A percentile compares a stretch with the other conserved stretches of the same genome.
These are phyloP conservation scores for Tuberolachnus salignus DNA, from an alignment of 2,888 invertebrate genomes.

Conservation along the genomic window DNA sequence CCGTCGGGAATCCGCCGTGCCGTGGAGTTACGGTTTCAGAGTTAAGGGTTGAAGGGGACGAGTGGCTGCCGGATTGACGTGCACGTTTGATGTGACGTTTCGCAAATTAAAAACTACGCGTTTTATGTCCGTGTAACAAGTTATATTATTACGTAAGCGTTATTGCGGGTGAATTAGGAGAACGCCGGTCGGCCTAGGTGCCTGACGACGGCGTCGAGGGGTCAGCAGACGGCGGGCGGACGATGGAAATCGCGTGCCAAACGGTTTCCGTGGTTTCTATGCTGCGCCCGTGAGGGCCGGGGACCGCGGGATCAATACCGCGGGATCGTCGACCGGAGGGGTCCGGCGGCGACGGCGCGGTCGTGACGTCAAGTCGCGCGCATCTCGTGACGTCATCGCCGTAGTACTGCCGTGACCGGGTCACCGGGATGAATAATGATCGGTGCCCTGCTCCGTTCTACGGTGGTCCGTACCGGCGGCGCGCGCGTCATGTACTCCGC, in stretches of 20 bases:
- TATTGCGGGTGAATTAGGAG: slow-evolving; percentile 1
- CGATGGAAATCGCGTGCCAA: slow-evolving; percentile 29
- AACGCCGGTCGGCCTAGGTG: not conserved
- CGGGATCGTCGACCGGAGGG: not conserved
- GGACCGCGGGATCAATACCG: slow-evolving; percentile 40
- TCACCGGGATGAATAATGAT: slow-evolving; percentile 52
- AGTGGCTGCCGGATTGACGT: not conserved
- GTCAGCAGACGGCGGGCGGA: not conserved
- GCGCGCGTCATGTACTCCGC: not conserved
- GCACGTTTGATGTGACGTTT: slow-evolving; percentile 17
- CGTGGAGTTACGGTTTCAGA: no score
- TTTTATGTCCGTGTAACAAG: slow-evolving; percentile 36
- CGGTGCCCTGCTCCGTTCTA: not conserved
- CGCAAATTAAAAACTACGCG: slow-evolving; percentile 16
- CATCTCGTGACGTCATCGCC: slow-evolving; percentile 41
- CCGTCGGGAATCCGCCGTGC: no score
- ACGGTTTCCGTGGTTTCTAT: slow-evolving; percentile 2
- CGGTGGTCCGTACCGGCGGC: no score
- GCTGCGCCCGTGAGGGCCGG: not conserved
- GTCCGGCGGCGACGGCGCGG: slow-evolving; percentile 1
- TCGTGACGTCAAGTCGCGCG: slow-evolving; percentile 46
- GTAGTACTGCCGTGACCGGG: slow-evolving; percentile 41
- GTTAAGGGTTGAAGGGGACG: no score
- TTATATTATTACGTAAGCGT: slow-evolving; percentile 48
- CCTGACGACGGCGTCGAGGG: not conserved